A percentile compares a stretch with the other conserved stretches of the same genome.
These are phyloP conservation scores for Xylota sylvarum DNA, from an alignment of 2,888 invertebrate genomes.

Conservation along the genomic window DNA sequence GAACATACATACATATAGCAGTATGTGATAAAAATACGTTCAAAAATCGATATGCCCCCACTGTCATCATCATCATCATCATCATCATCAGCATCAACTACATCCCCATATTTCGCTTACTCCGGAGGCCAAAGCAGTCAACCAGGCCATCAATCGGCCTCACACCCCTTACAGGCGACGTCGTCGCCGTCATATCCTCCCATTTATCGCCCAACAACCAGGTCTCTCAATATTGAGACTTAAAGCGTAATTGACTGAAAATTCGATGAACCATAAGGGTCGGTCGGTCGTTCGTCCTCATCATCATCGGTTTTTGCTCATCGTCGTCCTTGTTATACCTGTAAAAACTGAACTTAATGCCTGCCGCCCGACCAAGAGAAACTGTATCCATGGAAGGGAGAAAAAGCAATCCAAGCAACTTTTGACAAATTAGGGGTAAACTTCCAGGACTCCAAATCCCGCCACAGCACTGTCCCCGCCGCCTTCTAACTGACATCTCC, in stretches of 20 bases:
- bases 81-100: constrained; percentile 12
- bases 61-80: not conserved
- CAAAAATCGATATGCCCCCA: constrained; percentile 56
- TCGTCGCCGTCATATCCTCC: constrained; percentile 20
- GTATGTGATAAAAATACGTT: constrained; percentile 60
- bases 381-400: constrained; percentile 27
- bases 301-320: constrained; percentile 28
- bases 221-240: constrained; percentile 66
- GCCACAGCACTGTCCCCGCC: not conserved
- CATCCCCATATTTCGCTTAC: constrained; percentile 10
- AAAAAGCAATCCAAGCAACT: constrained; percentile 7
- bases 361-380: not conserved
- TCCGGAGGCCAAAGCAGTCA: constrained; percentile 27
- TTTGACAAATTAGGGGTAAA: constrained; percentile 55
- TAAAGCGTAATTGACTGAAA: constrained; percentile 72
- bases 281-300: constrained; percentile 63
- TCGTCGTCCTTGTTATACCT: constrained; percentile 30
- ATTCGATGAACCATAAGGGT: constrained; percentile 71
- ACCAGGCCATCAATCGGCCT: constrained; percentile 48
- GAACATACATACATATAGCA: constrained; percentile 2
- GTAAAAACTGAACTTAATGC: constrained; percentile 4
- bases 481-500: constrained; percentile 26
- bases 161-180: not conserved
- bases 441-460: constrained; percentile 19
- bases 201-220: constrained; percentile 55